phyloP scores from a whole-genome alignment of 1,140 invertebrate genomes.

The Trichomalopsis sarcophagae region DNA sequence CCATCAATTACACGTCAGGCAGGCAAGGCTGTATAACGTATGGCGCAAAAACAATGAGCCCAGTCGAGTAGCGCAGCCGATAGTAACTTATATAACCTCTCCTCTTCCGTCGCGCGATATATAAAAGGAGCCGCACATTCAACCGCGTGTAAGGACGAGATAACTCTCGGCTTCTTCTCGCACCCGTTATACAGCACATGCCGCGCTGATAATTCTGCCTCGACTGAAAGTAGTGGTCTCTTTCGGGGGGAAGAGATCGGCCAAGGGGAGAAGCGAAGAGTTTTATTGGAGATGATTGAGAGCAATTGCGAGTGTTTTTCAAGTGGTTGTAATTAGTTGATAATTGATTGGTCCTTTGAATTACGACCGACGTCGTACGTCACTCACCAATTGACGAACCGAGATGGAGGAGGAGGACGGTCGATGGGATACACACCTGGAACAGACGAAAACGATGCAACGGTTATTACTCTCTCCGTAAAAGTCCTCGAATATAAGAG shows the following conservation, averaged over 20 bases:
- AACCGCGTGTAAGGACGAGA: conserved; percentile 33
- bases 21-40: too few species aligned
- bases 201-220: background rate
- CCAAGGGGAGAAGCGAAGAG: background rate
- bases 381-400: background rate
- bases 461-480: background rate
- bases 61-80: background rate
- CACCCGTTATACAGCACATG: background rate
- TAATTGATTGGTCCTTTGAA: background rate
- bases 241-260: background rate
- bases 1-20: too few species aligned
- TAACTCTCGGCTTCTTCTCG: conserved; percentile 20
- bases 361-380: background rate
- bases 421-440: background rate
- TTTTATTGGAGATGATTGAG: background rate
- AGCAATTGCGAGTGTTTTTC: too few species aligned
- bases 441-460: conserved; percentile 10
- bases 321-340: too few species aligned
- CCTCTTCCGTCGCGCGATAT: background rate
- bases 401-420: background rate
- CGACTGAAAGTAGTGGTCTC: background rate
- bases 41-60: conserved; percentile 4
- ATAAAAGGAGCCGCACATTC: conserved; percentile 7
- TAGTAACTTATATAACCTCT: conserved; percentile 9
- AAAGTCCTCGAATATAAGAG: too few species aligned